Percentiles rank a stretch among this genome's conserved stretches.
phyloP scores from a whole-genome alignment of 2,113 vertebrate genomes.

The Pongo pygmaeus region DNA sequence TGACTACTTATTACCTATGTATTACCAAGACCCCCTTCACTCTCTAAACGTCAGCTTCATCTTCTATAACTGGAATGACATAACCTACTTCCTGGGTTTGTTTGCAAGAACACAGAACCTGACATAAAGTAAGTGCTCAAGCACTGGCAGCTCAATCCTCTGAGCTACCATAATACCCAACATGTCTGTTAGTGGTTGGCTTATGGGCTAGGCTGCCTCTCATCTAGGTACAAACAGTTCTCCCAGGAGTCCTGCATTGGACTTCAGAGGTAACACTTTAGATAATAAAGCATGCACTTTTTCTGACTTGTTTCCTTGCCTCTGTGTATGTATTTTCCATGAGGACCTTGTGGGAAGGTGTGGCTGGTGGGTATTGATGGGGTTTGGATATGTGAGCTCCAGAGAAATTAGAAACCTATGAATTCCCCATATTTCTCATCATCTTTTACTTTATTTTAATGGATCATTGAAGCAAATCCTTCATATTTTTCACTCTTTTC shows the following conservation, averaged over 20 bases:
- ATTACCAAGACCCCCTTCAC: not conserved
- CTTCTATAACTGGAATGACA: not conserved
- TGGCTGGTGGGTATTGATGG: not conserved
- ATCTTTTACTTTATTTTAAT: not conserved
- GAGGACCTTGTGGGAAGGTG: not conserved
- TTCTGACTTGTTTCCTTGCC: not conserved
- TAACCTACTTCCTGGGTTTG: not conserved
- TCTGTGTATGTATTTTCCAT: not conserved
- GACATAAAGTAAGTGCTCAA: not conserved
- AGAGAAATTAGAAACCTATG: not conserved
- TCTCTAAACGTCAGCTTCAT: not conserved
- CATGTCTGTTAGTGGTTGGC: not conserved
- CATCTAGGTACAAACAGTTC: not conserved
- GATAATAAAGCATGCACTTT: not conserved
- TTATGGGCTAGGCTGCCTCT: not conserved
- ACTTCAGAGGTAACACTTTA: not conserved
- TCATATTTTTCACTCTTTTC: not conserved
- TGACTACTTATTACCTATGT: not conserved
- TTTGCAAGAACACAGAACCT: not conserved
- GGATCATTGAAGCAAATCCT: not conserved
- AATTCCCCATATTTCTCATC: not conserved
- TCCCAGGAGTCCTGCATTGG: not conserved
- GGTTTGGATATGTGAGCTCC: not conserved
- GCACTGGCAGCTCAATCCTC: not conserved
- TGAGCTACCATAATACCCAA: not conserved